Evolutionary conservation across 2,888 invertebrate species (phyloP), one percentile per base, ranked within the genome.

Genomic region (Nomada lathburiana): DNA sequence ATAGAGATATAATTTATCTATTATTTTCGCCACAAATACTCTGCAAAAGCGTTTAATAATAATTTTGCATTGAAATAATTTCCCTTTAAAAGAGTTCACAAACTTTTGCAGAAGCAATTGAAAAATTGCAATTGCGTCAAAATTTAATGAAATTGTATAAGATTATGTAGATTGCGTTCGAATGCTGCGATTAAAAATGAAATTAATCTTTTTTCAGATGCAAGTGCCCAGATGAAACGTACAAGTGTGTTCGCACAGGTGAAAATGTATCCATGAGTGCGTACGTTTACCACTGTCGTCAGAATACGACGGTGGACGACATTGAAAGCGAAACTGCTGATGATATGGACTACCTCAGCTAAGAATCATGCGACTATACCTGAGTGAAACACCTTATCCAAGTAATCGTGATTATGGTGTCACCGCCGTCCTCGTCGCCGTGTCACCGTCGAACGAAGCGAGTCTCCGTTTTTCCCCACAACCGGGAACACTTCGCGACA

Each of bases 241-340:
- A 87, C 84, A 93, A 92, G 67, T 96, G 96, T 88, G 88, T 95
- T 2, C 93, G 94, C 70, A 93, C 94, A 20, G 94, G 95, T 36
- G 96, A 96, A 85, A 95, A 96, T 87, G 91, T 96, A 23, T 95
- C 95, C 18, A 94, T 95, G 44, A 94, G 94, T 65, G 95, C 96
- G 1, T 96, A 95, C 89, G 95, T 96, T 0, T 96, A 96, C 91
- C 94, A 94, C 64, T 96, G 96, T 92, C 94, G 93, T 86, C 90
- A 91, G 63, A 92, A 92, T 63, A 88, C 89, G 65, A 93, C 92
- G 53, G 83, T 78, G 71, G 88, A 89, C 0, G 92, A 92, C 84
- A 91, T 91, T 73, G 90, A 90, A 59, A 47, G 53, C 36, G 76
- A 70, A 4, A 52, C 68, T 13, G 10, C 36, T 20, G 73, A 82